phyloP scores from a whole-genome alignment of 1,140 invertebrate genomes.

The Drosophila littoralis region DNA sequence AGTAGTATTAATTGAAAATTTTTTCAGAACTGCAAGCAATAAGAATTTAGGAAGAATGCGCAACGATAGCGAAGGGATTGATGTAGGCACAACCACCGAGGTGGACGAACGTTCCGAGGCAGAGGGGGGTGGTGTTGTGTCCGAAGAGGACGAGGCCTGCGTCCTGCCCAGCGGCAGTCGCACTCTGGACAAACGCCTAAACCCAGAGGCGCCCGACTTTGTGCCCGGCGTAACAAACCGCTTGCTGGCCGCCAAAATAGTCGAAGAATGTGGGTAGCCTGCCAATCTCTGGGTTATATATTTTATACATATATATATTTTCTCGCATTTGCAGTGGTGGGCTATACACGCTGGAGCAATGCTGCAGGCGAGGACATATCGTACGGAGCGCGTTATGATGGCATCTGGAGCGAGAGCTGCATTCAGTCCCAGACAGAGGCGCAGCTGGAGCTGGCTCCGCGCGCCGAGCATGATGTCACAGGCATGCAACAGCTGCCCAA shows the following conservation, averaged over 20 bases:
- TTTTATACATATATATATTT: no score
- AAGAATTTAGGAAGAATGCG: constrained; percentile 21
- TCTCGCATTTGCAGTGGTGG: constrained; percentile 30
- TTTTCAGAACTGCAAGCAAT: constrained; percentile 11
- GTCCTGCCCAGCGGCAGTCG: constrained; percentile 18
- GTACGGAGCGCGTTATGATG: constrained; percentile 55
- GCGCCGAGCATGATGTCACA: no score
- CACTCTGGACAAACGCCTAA: constrained; percentile 49
- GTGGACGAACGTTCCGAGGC: constrained; percentile 2
- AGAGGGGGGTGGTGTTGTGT: neutral
- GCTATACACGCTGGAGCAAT: constrained; percentile 54
- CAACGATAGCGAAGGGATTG: constrained; percentile 1
- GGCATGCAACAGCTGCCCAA: constrained; percentile 10
- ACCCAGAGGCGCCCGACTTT: constrained; percentile 64
- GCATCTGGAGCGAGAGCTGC: constrained; percentile 62
- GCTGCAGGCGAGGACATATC: constrained; percentile 32
- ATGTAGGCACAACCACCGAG: constrained; percentile 12
- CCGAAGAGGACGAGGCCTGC: neutral
- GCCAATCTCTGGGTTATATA: no score
- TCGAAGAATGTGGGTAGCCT: constrained; percentile 56
- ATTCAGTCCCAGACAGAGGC: neutral
- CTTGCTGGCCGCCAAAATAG: constrained; percentile 48
- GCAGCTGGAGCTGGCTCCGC: neutral
- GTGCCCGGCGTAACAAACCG: constrained; percentile 40
- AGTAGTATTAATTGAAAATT: constrained; percentile 13